Conservation (phyloP, 2,888 invertebrate species). For the Helleia helle region DNA sequence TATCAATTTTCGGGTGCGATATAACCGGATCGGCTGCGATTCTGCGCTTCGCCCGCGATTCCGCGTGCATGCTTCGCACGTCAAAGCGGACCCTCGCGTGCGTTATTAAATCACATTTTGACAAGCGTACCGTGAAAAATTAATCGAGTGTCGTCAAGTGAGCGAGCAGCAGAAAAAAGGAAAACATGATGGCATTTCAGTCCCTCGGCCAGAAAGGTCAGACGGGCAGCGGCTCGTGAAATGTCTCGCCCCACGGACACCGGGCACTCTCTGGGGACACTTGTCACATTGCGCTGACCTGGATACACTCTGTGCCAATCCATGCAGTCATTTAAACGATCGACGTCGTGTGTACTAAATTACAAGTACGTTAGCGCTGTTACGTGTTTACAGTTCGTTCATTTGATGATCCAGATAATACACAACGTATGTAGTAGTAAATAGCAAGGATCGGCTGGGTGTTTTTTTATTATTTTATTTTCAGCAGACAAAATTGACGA, state of each 20-base stretch:
- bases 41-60: too few relatives aligned
- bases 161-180: slow-evolving; percentile 50
- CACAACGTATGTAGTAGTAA: too few relatives aligned
- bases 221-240: slow-evolving; percentile 61
- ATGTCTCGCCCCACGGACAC: slow-evolving; percentile 51
- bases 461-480: too few relatives aligned
- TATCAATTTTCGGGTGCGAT: neutral
- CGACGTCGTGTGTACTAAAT: too few relatives aligned
- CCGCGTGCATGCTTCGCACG: slow-evolving; percentile 45
- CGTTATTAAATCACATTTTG: slow-evolving; percentile 71
- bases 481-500: too few relatives aligned
- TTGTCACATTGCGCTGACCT: slow-evolving; percentile 20
- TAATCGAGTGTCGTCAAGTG: slow-evolving; percentile 69
- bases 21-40: slow-evolving; percentile 4
- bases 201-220: slow-evolving; percentile 66
- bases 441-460: too few relatives aligned
- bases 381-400: too few relatives aligned
- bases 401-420: too few relatives aligned
- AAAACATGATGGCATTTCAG: slow-evolving; percentile 68
- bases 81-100: slow-evolving; percentile 60
- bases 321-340: too few relatives aligned
- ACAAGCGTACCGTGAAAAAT: slow-evolving; percentile 73
- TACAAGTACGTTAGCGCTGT: too few relatives aligned
- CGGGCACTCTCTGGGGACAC: slow-evolving; percentile 36
- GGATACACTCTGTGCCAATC: too few relatives aligned